phyloP scores from a whole-genome alignment of 2,888 invertebrate species.

The Charanyca ferruginea region DNA sequence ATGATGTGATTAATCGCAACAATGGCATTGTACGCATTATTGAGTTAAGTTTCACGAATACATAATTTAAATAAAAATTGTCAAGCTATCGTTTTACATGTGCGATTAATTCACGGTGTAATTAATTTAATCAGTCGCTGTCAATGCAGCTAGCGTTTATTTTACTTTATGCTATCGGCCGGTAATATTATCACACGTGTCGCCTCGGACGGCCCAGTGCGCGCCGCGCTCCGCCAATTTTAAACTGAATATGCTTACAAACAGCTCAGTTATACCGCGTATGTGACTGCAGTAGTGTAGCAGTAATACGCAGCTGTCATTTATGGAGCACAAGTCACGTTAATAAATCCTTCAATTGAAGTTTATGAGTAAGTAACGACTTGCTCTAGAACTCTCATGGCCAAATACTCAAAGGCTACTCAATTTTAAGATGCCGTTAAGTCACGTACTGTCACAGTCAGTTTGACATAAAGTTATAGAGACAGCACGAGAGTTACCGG shows the following conservation, averaged over 20 bases:
- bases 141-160: constrained; percentile 73
- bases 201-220: constrained; percentile 55
- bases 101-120: constrained; percentile 64
- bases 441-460: no score
- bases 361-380: neutral
- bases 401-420: no score
- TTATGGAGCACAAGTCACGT: constrained; percentile 6
- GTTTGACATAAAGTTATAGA: no score
- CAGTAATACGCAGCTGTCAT: constrained; percentile 10
- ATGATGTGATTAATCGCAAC: neutral
- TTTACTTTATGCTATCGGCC: constrained; percentile 71
- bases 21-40: constrained; percentile 11
- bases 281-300: no score
- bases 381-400: neutral
- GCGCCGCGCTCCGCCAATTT: constrained; percentile 39
- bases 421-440: no score
- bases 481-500: no score
- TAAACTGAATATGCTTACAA: constrained; percentile 55
- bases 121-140: constrained; percentile 71
- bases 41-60: constrained; percentile 20
- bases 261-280: constrained; percentile 18
- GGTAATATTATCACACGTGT: constrained; percentile 74
- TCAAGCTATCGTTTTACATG: constrained; percentile 40
- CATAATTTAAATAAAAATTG: constrained; percentile 50
- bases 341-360: constrained; percentile 11